Percentiles rank a stretch among this genome's conserved stretches.
Evolutionary conservation across 2,113 vertebrate species (phyloP).

Genomic region (Leucosticte australis): DNA sequence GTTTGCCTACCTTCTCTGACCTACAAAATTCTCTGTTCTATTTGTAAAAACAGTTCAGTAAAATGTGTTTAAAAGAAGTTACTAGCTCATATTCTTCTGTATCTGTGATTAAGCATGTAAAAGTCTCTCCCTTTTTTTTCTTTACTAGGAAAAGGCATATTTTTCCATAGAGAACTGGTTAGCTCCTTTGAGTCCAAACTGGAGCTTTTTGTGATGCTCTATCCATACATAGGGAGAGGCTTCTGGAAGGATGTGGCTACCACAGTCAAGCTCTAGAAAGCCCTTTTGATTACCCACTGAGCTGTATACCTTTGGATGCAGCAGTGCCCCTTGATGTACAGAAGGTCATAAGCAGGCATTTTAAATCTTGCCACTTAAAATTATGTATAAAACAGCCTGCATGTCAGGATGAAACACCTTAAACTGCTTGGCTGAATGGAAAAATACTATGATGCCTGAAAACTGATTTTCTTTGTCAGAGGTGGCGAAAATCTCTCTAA

Average conservation of each 20-base stretch:
- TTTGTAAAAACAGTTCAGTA: background rate
- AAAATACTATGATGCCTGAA: background rate
- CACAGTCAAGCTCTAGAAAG: background rate
- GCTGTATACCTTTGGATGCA: background rate
- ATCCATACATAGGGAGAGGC: background rate
- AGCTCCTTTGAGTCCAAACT: background rate
- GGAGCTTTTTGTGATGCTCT: background rate
- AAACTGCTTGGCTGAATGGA: background rate
- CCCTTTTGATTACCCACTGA: background rate
- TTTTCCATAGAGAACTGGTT: background rate
- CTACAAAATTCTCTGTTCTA: background rate
- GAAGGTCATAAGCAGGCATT: background rate
- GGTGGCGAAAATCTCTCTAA: background rate
- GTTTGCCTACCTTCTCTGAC: background rate
- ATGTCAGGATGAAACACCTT: background rate
- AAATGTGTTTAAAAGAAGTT: background rate
- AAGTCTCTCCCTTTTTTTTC: rapidly evolving
- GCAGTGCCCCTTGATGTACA: background rate
- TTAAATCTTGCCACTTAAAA: background rate
- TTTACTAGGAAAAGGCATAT: background rate
- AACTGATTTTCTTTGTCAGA: background rate
- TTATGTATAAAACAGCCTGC: rapidly evolving
- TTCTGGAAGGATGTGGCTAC: conserved; percentile 27
- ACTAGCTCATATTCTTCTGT: background rate
- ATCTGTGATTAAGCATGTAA: background rate